Base-by-base conservation (phyloP, 2,113 vertebrate genomes). In the Mungos mungo region DNA sequence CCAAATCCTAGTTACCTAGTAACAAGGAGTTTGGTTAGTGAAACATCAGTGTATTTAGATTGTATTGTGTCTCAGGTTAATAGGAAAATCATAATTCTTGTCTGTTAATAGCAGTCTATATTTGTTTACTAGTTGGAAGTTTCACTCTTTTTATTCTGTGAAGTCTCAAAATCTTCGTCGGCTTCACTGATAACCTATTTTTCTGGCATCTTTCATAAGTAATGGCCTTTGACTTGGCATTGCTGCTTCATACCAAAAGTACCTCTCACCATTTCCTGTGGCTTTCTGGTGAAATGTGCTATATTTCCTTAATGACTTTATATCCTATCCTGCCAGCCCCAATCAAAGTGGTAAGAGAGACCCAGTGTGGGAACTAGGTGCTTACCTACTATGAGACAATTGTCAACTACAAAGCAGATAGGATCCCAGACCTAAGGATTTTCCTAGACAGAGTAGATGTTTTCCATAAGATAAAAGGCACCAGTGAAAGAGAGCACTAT, bases 241-340 rank as follows among this genome's bases (percentile, higher is more conserved):
- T 76, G 35, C 63, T 45, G 9, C 31, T 88, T 82, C 52, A 80
- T 4, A n/a, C 47, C 54, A 54, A 77, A 23, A 7, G 13, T 65
- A 54, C 57, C 9, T 86, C 86, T 80, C 31, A 72, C 41, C 50
- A 60, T 87, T 96, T 97, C 94, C 92, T 95, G 92, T 84, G 96
- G 80, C 83, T 88, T 96, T 82, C 27, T 41, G 81, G 45, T 27
- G 35, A 93, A 95, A 85, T 66, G 66, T 16, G 8, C 85, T 90
- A 50, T 60, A 79, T 79, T 95, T 50, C 95, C 33, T 60, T 38
- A 89, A 80, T 50, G 21, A 89, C 63, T 95, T 90, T 47, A 0
- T 33, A 79, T 35, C 57, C 33, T 29, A 45, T 10, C 5, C 16
- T 31, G 7, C 14, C 68, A 66, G 45, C 38, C 52, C 79, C 79